Conservation (phyloP, 2,797 vertebrate genomes). For the Naso thynnoides region DNA sequence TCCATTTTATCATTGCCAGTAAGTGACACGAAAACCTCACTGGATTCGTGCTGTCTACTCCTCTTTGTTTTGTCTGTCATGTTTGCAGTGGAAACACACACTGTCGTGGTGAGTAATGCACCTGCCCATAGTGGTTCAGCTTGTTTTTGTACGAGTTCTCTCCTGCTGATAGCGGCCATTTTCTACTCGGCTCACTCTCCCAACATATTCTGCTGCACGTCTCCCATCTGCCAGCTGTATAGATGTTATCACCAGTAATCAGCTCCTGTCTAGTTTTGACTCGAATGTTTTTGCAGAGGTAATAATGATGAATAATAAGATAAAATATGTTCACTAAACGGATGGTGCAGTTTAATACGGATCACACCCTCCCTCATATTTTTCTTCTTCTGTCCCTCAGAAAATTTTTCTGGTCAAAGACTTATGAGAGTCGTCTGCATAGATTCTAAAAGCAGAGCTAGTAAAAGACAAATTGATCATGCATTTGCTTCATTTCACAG, state of each 20-base stretch:
- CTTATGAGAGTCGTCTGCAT: slow-evolving; percentile 40
- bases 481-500: slow-evolving; percentile 60
- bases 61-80: slow-evolving; percentile 18
- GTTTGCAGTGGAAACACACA: slow-evolving; percentile 23
- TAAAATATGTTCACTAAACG: too few relatives aligned
- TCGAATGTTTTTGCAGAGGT: too few relatives aligned
- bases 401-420: slow-evolving; percentile 27
- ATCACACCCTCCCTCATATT: neutral
- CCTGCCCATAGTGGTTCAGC: slow-evolving; percentile 7
- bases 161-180: slow-evolving; percentile 16
- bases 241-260: slow-evolving; percentile 19
- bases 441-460: slow-evolving; percentile 22
- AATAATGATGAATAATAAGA: too few relatives aligned
- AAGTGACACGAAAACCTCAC: slow-evolving; percentile 21
- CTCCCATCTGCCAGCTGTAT: neutral
- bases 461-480: slow-evolving; percentile 45
- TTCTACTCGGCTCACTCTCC: slow-evolving; percentile 14
- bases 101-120: slow-evolving; percentile 2
- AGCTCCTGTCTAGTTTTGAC: neutral
- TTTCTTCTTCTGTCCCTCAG: slow-evolving; percentile 12
- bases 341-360: slow-evolving; percentile 5
- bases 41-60: slow-evolving; percentile 15
- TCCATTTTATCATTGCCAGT: neutral
- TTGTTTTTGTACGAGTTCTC: slow-evolving; percentile 1
- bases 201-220: slow-evolving; percentile 26